These are phyloP conservation scores for Lasaia peninsularis DNA, from an alignment of 1,140 invertebrate genomes.

Conservation along the genomic window DNA sequence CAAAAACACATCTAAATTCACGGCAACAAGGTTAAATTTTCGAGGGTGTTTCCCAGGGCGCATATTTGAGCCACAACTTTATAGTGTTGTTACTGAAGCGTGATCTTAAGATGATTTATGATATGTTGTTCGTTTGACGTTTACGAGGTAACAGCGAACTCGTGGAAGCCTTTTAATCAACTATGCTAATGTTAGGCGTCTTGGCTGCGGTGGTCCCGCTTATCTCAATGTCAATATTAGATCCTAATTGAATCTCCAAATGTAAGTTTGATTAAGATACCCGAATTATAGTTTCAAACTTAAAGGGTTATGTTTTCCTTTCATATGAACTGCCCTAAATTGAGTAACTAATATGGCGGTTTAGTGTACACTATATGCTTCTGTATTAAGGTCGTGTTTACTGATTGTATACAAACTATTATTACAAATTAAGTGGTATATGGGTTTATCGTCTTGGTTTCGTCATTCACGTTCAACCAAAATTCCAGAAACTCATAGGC, in stretches of 20 bases:
- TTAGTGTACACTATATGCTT: not conserved
- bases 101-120: conserved; percentile 75
- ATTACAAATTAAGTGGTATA: no score
- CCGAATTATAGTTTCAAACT: conserved; percentile 29
- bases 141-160: conserved; percentile 66
- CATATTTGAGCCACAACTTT: conserved; percentile 33
- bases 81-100: conserved; percentile 52
- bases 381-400: not conserved
- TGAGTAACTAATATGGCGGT: not conserved
- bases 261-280: conserved; percentile 60
- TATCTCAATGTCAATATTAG: conserved; percentile 62
- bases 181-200: conserved; percentile 71
- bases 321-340: conserved; percentile 11
- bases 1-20: conserved; percentile 28
- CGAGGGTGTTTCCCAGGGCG: conserved; percentile 23
- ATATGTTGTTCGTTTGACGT: conserved; percentile 68
- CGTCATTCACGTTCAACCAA: no score
- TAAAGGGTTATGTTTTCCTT: conserved; percentile 28
- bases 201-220: conserved; percentile 41
- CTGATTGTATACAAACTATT: not conserved
- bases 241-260: conserved; percentile 63
- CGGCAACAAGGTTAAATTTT: conserved; percentile 26
- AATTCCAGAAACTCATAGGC: no score
- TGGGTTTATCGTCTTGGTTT: no score
- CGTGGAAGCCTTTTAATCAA: conserved; percentile 72